A percentile compares a stretch with the other conserved stretches of the same genome.
Evolutionary conservation across 2,888 invertebrate species (phyloP).

Genomic region (Bembecia ichneumoniformis): DNA sequence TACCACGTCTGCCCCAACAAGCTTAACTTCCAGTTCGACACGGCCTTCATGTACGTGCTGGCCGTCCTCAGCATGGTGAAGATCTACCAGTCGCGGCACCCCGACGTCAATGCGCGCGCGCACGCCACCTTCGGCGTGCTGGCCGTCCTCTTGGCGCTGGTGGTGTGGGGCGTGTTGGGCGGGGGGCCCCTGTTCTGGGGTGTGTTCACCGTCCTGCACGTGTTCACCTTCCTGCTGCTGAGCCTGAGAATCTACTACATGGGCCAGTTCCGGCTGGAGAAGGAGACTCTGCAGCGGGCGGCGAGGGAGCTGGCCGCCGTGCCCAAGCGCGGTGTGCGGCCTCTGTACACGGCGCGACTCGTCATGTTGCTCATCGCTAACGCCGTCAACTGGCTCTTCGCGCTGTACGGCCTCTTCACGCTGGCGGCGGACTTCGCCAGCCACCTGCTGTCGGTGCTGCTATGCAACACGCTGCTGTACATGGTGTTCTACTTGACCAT

Average conservation of each 20-base stretch:
- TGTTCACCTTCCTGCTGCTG: slow-evolving; percentile 77
- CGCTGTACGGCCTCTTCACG: slow-evolving; percentile 74
- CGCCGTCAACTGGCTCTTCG: slow-evolving; percentile 78
- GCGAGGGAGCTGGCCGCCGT: slow-evolving; percentile 34
- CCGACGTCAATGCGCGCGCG: slow-evolving; percentile 90
- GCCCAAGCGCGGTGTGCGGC: slow-evolving; percentile 24
- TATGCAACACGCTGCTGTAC: slow-evolving; percentile 87
- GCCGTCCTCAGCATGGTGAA: slow-evolving; percentile 89
- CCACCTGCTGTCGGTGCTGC: slow-evolving; percentile 84
- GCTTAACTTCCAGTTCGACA: slow-evolving; percentile 93
- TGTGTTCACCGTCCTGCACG: slow-evolving; percentile 80
- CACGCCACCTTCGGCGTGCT: slow-evolving; percentile 85
- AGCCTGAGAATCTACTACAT: slow-evolving; percentile 84
- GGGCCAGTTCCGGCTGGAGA: slow-evolving; percentile 79
- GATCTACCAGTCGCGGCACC: slow-evolving; percentile 91
- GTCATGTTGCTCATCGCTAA: slow-evolving; percentile 75
- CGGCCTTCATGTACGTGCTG: slow-evolving; percentile 94
- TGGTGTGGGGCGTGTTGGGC: slow-evolving; percentile 79
- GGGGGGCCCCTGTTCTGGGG: slow-evolving; percentile 81
- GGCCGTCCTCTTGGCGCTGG: slow-evolving; percentile 80
- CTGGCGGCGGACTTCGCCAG: slow-evolving; percentile 83
- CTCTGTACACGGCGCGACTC: slow-evolving; percentile 67
- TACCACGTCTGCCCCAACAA: slow-evolving; percentile 93
- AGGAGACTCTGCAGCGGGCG: slow-evolving; percentile 36
- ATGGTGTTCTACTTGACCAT: slow-evolving; percentile 86